These are phyloP conservation scores for Hiodon alosoides DNA, from an alignment of 2,113 vertebrate species.

Conservation along the genomic window DNA sequence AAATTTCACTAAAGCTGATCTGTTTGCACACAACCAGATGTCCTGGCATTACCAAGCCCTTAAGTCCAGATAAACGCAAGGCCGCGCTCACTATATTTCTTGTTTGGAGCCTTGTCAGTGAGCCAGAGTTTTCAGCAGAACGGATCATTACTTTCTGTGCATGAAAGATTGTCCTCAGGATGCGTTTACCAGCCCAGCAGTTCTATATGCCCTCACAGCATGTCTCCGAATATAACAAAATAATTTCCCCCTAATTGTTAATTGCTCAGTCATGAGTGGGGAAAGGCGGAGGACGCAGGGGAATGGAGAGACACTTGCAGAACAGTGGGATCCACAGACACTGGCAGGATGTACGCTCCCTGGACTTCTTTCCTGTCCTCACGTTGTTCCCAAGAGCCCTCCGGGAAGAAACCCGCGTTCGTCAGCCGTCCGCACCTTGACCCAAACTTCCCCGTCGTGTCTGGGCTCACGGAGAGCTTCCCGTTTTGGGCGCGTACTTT, in stretches of 20 bases:
- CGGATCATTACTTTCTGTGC: neutral
- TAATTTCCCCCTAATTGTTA: neutral
- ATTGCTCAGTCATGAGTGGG: neutral
- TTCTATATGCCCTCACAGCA: neutral
- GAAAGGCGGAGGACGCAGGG: too few species aligned
- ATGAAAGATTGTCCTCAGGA: neutral
- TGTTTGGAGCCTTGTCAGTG: neutral
- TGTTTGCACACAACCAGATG: neutral
- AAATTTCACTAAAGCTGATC: neutral
- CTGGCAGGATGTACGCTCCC: too few species aligned
- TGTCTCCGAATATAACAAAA: too few species aligned
- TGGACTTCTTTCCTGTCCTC: too few species aligned
- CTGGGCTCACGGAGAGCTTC: too few species aligned
- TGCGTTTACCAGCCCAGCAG: neutral
- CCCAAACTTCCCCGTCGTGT: too few species aligned
- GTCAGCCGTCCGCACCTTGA: too few species aligned
- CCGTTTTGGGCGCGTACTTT: too few species aligned
- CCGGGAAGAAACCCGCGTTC: too few species aligned
- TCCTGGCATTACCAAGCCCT: neutral
- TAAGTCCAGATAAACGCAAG: neutral
- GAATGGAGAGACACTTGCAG: too few species aligned
- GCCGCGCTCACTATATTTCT: neutral
- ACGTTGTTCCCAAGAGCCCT: too few species aligned
- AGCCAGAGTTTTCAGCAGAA: neutral
- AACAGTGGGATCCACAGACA: too few species aligned